Evolutionary conservation across 2,113 vertebrate genomes (phyloP), one percentile per base, ranked within the genome.

Genomic region (Nibea albiflora): DNA sequence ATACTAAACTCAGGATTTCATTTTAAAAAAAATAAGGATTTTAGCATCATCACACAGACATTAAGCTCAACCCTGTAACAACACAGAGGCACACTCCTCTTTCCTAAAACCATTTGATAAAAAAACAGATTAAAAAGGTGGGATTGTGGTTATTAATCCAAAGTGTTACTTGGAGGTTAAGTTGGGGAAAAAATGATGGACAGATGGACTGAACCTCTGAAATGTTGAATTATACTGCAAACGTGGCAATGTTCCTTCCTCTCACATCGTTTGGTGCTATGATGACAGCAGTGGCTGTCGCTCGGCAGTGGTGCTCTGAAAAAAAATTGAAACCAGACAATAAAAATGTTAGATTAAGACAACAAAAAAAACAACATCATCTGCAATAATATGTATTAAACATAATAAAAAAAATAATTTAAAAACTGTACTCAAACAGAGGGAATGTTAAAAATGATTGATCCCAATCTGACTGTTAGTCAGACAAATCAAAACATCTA

Each of bases 271-370:
- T 47, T 3, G 17, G 46, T 44, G 46, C 62, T 91, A 93, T 0
- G 91, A 93, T 1, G 83, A 65, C 11, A 95, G 90, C 31, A 95
- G 90, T 1, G 95, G 94, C 76, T 94, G 80, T 11, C 88, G 92
- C 28, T 95, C 95, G 11, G 85, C 92, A 70, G 74, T 8, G n/a
- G 93, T 79, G 79, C 92, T 89, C 94, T 94, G 89, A 57, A 88
- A 75, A 35, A 39, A 46, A 64, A n/a, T n/a, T 0, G 24, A 78
- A 61, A 35, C 16, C n/a, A 65, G 2, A 64, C 19, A 65, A 65
- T 8, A 49, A 20, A 47, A 24, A 62, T 2, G 2, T 44, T 22
- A 19, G 2, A 0, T 46, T 10, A 10, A 20, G 2, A 24, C 2
- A 35, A 57, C 57, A 65, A n/a, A 56, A 22, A 47, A 22, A 56